These are phyloP conservation scores for Bubo blakistoni DNA, from an alignment of 2,113 vertebrate species.

Conservation along the genomic window DNA sequence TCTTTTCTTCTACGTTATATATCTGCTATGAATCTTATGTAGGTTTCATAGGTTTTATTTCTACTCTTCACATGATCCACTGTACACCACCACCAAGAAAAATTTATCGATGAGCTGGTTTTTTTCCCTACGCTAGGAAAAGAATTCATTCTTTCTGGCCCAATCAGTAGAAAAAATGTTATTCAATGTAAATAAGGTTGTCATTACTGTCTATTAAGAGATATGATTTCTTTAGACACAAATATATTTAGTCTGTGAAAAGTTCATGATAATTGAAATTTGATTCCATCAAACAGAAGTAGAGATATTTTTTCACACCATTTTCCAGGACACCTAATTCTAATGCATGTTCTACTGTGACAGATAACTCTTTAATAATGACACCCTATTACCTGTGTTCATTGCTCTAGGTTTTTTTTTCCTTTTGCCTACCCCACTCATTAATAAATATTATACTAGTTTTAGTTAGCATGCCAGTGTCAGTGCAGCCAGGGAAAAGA, in stretches of 20 bases:
- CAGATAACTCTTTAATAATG: constrained; percentile 20
- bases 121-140: background rate
- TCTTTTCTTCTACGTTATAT: background rate
- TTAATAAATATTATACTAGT: constrained; percentile 14
- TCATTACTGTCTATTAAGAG: constrained; percentile 2
- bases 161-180: background rate
- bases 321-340: constrained; percentile 28
- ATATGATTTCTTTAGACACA: background rate
- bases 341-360: background rate
- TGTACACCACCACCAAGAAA: background rate
- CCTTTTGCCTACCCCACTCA: background rate
- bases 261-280: constrained; percentile 49
- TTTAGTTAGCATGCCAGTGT: background rate
- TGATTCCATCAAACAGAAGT: constrained; percentile 7
- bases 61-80: background rate
- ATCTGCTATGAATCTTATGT: background rate
- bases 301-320: background rate
- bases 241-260: constrained; percentile 19
- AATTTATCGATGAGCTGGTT: background rate
- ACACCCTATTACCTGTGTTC: background rate
- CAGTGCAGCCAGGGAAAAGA: background rate
- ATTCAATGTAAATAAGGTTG: background rate
- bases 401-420: background rate
- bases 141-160: background rate
- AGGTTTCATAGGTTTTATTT: background rate